Percentiles rank a stretch among this genome's conserved stretches.
Evolutionary conservation across 2,888 invertebrate species (phyloP).

Genomic region (Strigamia crassipes): DNA sequence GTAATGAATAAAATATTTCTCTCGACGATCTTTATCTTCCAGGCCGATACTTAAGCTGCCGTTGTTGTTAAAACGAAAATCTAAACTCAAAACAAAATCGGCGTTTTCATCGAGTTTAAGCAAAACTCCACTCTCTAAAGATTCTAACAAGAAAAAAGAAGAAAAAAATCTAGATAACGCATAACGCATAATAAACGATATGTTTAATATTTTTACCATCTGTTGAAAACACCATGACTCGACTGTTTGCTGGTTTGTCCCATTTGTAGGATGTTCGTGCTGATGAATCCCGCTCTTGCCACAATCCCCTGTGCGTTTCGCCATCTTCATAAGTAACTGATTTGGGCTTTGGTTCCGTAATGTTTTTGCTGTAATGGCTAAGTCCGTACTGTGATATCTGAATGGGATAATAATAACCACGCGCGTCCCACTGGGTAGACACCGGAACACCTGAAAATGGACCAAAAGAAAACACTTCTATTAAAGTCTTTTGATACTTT

Average conservation of each 20-base stretch:
- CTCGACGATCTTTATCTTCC: slow-evolving; percentile 70
- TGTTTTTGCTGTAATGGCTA: slow-evolving; percentile 94
- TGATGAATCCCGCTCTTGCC: slow-evolving; percentile 46
- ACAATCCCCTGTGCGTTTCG: slow-evolving; percentile 62
- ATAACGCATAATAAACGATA: not conserved
- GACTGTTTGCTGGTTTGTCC: slow-evolving; percentile 46
- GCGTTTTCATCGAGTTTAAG: slow-evolving; percentile 70
- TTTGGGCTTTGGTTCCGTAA: slow-evolving; percentile 81
- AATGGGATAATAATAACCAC: slow-evolving; percentile 96
- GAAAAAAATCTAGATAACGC: not conserved
- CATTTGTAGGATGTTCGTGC: slow-evolving; percentile 21
- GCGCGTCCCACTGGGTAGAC: slow-evolving; percentile 95
- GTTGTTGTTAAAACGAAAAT: slow-evolving; percentile 72
- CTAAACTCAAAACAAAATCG: slow-evolving; percentile 74
- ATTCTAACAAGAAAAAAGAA: slow-evolving; percentile 46
- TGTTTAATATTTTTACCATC: slow-evolving; percentile 47
- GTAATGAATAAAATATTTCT: slow-evolving; percentile 80
- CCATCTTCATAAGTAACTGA: slow-evolving; percentile 76
- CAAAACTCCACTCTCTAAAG: slow-evolving; percentile 53
- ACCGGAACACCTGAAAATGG: slow-evolving; percentile 72
- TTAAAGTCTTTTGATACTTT: not conserved
- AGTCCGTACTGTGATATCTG: slow-evolving; percentile 98
- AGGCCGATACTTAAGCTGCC: slow-evolving; percentile 79
- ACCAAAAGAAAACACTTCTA: not conserved
- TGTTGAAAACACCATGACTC: slow-evolving; percentile 48